phyloP scores from a whole-genome alignment of 1,140 invertebrate genomes.

The Grapholita molesta region DNA sequence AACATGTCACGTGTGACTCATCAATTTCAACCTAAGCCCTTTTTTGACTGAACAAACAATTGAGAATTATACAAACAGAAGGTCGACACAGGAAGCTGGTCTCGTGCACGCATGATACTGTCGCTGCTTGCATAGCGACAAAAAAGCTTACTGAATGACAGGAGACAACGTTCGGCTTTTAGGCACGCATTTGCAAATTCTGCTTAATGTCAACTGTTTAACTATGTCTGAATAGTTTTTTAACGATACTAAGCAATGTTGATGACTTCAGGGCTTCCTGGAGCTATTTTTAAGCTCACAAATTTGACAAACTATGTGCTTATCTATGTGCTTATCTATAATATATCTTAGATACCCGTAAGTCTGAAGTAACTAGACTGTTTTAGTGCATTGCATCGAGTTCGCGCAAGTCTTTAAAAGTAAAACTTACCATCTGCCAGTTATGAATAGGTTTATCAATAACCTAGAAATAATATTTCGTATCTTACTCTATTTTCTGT shows the following conservation, averaged over 20 bases:
- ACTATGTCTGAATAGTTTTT: background rate
- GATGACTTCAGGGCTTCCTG: background rate
- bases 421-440: no score
- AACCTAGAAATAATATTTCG: no score
- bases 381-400: no score
- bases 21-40: slow-evolving; percentile 41
- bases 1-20: slow-evolving; percentile 39
- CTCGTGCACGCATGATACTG: slow-evolving; percentile 35
- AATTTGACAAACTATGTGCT: no score
- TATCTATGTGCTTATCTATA: no score
- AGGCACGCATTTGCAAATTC: background rate
- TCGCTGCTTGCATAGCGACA: slow-evolving; percentile 23
- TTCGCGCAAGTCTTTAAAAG: no score
- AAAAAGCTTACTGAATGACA: slow-evolving; percentile 18
- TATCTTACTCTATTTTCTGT: no score
- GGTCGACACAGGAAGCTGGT: slow-evolving; percentile 45
- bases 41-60: slow-evolving; percentile 58
- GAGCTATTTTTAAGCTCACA: no score
- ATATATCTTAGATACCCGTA: no score
- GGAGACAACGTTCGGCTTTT: slow-evolving; percentile 8
- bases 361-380: no score
- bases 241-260: background rate
- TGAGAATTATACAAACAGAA: slow-evolving; percentile 57
- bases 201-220: background rate
- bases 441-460: no score